These are phyloP conservation scores for Chaenodraco wilsoni DNA, from an alignment of 2,797 vertebrate species.

Conservation along the genomic window DNA sequence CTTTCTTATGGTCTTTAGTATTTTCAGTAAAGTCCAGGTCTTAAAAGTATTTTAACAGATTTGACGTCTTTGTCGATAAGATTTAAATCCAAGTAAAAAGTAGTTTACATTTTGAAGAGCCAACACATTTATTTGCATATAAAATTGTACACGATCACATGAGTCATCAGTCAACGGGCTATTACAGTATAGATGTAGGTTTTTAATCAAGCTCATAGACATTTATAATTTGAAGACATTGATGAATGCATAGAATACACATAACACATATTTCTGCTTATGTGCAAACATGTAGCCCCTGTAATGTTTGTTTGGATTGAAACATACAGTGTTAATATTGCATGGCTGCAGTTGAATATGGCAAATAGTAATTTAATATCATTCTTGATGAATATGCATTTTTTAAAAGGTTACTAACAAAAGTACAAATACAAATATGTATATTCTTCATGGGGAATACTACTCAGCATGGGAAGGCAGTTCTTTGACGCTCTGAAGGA, in stretches of 20 bases:
- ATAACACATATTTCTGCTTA: not conserved
- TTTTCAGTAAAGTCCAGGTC: constrained; percentile 1
- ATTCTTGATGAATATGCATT: no score
- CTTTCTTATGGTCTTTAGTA: constrained; percentile 30
- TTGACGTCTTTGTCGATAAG: not conserved
- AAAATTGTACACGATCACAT: not conserved
- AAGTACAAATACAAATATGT: no score
- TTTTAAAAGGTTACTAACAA: no score
- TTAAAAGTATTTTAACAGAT: not conserved
- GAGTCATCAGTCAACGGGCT: not conserved
- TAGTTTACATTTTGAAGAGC: not conserved
- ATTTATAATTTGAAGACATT: not conserved
- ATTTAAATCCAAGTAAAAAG: not conserved
- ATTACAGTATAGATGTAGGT: no score
- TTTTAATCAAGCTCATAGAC: not conserved
- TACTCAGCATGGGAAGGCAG: no score
- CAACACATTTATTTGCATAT: not conserved
- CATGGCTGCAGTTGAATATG: no score
- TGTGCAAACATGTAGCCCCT: not conserved
- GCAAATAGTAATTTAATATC: no score
- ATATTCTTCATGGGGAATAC: no score
- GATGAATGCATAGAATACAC: not conserved
- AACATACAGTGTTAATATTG: not conserved
- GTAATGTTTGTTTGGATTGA: not conserved
- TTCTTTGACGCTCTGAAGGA: not conserved